Base-by-base conservation (phyloP, 2,888 invertebrate species). In the Acrocyrtus sp. region DNA sequence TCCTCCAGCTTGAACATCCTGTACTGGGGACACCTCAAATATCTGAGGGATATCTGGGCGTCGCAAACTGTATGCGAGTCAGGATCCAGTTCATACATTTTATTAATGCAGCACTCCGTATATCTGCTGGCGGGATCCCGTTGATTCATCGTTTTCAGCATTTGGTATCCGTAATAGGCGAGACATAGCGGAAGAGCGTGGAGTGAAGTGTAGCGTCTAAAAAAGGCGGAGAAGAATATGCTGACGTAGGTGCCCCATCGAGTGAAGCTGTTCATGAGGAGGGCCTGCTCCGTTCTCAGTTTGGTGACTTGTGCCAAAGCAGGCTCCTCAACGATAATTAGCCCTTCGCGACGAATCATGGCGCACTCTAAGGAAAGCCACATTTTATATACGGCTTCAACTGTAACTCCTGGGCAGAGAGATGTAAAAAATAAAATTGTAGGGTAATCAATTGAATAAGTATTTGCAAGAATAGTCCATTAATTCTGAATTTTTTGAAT, bases 1-100 rank as follows among this genome's bases (percentile, higher is more conserved):
- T 62, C 39, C 6, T 69, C 69, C 61, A 69, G 21, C 27, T 69
- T 69, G 22, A 69, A 69, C 69, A 69, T 61, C 47, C 69, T 21
- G 24, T 69, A 69, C 5, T 54, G 45, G 1, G 69, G 6, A 24
- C 27, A 54, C 19, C 69, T 2, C 41, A 69, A 48, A 41, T 69
- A 69, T 22, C 27, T 69, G n/a, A 69, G 5, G 8, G 61, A 62
- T 2, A 69, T 56, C 21, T 69, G 61, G 8, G 69, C 54, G 17
- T 69, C 69, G 15, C 69, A 69, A 12, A 45, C 45, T 4, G 45
- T 34, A 21, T 54, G 45, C 4, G 61, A 62, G 27, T 62, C 56
- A 3, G 69, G 61, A 41, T 69, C 69, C 19, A 53, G 0, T 27
- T 62, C 69, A 19, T 50, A 56, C 12, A 57, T 61, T 39, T 69